Base-by-base conservation (phyloP, 2,888 invertebrate genomes). In the Tipula unca region DNA sequence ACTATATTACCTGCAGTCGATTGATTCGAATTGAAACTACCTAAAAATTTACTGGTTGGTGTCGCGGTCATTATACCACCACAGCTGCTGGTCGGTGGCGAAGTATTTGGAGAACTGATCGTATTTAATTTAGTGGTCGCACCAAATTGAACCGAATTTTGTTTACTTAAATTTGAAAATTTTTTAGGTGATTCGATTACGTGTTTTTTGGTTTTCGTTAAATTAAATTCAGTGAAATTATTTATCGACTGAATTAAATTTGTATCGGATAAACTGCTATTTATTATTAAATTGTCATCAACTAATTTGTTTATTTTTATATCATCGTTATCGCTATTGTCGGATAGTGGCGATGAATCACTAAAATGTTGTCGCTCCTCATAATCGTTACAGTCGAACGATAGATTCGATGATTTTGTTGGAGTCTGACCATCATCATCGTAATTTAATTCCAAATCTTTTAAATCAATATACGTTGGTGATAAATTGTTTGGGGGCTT, bases 181-280 rank as follows among this genome's bases (percentile, higher is more conserved):
- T 83, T 29, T 35, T 83, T 83, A 1, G 69, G 69, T 69, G 69
- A 69, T 69, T 69, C 69, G 69, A 69, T 69, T 25, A 69, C 20
- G 20, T 25, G 17, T 36, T 20, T 32, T 84, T 35, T 84, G 13
- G 84, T 17, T 84, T 35, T 84, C 3, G 84, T 84, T 10, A 25
- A 13, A 69, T 25, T 20, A 25, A 13, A 25, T 20, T 69, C 69
- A 25, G 69, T 10, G 25, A 25, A 69, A 69, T 69, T 69, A 13
- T 69, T 20, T 13, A 69, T 25, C 25, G 69, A 69, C 17, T 82
- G 35, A 85, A 54, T 85, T 25, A 85, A n/a, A 69, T 87, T 86
- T 82, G 86, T 86, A 86, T 86, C 86, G 1, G 87, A 87, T 82
- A 86, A 85, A 35, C 87, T 87, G 36, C 54, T 86, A 29, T 84